Conservation (phyloP, 2,888 invertebrate genomes). For the Argynnis bischoffii region DNA sequence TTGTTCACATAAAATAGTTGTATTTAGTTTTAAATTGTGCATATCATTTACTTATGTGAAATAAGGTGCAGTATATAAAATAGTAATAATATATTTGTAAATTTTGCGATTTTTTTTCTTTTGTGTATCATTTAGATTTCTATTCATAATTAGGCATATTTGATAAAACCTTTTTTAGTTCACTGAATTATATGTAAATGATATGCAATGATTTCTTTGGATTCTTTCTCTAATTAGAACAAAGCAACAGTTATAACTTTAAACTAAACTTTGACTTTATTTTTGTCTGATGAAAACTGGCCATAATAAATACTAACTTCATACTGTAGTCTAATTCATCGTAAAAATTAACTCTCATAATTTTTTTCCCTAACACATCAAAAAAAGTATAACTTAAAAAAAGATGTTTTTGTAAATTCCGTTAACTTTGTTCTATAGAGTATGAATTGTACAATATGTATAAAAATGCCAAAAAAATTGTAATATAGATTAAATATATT, state of each 20-base stretch:
- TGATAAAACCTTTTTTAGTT: too few species aligned
- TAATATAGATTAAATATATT: constrained; percentile 37
- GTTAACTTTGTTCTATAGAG: constrained; percentile 12
- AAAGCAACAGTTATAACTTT: not conserved
- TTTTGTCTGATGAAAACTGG: not conserved
- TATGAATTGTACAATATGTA: constrained; percentile 25
- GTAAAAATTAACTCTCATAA: too few species aligned
- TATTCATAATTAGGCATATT: too few species aligned
- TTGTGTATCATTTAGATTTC: too few species aligned
- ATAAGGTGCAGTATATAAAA: too few species aligned
- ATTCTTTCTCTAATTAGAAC: not conserved
- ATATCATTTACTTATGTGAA: constrained; percentile 11
- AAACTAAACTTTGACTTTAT: not conserved
- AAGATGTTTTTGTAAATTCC: not conserved
- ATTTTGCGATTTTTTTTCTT: too few species aligned
- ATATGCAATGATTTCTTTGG: too few species aligned
- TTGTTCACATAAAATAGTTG: constrained; percentile 16
- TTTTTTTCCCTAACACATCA: too few species aligned
- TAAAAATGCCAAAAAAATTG: constrained; percentile 40
- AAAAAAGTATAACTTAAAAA: too few species aligned
- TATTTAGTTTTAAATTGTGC: constrained; percentile 18
- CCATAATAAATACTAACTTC: not conserved
- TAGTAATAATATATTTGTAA: too few species aligned
- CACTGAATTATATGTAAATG: too few species aligned
- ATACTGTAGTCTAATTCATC: too few species aligned